Percentiles rank a stretch among this genome's conserved stretches.
Conservation (phyloP, 2,113 vertebrate species). For the Etheostoma cragini region DNA sequence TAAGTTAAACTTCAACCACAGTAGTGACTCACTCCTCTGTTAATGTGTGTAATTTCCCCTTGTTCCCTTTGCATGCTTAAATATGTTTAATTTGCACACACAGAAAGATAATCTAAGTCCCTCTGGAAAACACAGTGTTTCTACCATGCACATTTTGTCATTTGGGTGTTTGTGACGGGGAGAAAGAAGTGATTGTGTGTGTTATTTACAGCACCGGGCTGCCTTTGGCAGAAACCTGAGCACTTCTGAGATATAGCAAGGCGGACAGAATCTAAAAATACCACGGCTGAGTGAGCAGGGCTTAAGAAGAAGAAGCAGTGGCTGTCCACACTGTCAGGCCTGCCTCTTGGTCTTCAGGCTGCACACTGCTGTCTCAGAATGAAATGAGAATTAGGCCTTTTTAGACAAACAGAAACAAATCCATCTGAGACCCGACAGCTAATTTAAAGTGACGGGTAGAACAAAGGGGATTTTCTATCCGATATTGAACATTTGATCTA, state of each 20-base stretch:
- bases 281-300: conserved; percentile 66
- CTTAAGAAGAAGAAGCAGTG: conserved; percentile 56
- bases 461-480: conserved; percentile 30
- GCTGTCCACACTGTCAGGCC: conserved; percentile 55
- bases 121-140: background rate
- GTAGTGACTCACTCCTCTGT: background rate
- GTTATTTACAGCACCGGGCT: conserved; percentile 51
- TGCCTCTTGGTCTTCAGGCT: conserved; percentile 43
- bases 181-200: conserved; percentile 19
- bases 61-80: background rate
- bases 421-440: conserved; percentile 57
- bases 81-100: background rate
- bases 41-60: background rate
- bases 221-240: conserved; percentile 66
- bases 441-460: conserved; percentile 63
- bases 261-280: conserved; percentile 78
- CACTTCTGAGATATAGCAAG: conserved; percentile 68
- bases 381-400: conserved; percentile 52
- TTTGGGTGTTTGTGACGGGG: conserved; percentile 9
- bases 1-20: conserved; percentile 16
- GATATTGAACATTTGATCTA: conserved; percentile 56
- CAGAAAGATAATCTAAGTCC: conserved; percentile 5
- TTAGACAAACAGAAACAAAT: conserved; percentile 66
- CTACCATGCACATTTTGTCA: conserved; percentile 16
- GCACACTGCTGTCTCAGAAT: conserved; percentile 39